phyloP scores from a whole-genome alignment of 2,888 invertebrate species.

The Empis stercorea region DNA sequence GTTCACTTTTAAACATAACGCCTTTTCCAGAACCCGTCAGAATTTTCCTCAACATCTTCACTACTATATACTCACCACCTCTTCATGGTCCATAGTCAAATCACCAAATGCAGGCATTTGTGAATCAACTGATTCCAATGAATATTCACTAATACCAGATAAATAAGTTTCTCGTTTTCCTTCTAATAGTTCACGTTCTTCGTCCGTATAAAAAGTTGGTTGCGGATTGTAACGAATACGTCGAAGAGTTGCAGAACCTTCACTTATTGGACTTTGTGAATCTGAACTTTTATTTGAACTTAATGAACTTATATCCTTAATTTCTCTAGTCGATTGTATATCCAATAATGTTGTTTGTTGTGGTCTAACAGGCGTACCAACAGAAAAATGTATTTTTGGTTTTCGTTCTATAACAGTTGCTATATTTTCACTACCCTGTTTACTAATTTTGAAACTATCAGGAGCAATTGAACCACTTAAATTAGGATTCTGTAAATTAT shows the following conservation, averaged over 20 bases:
- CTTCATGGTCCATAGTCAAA: constrained; percentile 33
- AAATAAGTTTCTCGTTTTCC: constrained; percentile 24
- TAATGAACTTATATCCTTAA: constrained; percentile 15
- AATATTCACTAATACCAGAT: constrained; percentile 35
- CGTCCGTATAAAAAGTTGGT: constrained; percentile 40
- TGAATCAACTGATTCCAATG: constrained; percentile 39
- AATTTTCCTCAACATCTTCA: no score
- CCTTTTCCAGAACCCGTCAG: no score
- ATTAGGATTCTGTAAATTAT: constrained; percentile 17
- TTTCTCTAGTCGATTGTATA: constrained; percentile 13
- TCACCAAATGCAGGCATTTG: constrained; percentile 38
- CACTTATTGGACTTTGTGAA: constrained; percentile 29
- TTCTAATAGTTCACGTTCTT: constrained; percentile 35
- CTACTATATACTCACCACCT: constrained; percentile 29
- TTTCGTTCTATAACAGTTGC: not conserved
- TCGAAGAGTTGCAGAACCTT: constrained; percentile 32
- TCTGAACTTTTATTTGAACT: constrained; percentile 19
- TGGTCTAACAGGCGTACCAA: constrained; percentile 31
- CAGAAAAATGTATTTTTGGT: constrained; percentile 24
- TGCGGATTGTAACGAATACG: constrained; percentile 44
- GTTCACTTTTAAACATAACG: no score
- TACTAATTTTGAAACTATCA: not conserved
- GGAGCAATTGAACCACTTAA: constrained; percentile 12
- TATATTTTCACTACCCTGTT: constrained; percentile 5
- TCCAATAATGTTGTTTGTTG: constrained; percentile 10